Evolutionary conservation across 2,888 invertebrate genomes (phyloP).

Genomic region (Nezara viridula): DNA sequence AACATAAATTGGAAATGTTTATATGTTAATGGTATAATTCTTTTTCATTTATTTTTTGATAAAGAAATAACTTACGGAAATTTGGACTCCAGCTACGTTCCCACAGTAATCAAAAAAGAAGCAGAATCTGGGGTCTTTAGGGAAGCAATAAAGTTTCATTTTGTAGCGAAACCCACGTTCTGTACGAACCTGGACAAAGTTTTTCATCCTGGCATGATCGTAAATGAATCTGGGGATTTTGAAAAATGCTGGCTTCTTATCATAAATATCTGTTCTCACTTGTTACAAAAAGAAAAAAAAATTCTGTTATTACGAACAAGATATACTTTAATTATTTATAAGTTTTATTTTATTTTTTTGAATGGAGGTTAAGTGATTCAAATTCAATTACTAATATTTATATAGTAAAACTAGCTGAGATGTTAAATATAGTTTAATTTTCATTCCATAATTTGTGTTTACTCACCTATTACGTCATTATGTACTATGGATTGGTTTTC

Average conservation of each 20-base stretch:
- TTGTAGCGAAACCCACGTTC: not conserved
- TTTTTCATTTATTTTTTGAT: too few relatives aligned
- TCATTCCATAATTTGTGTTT: not conserved
- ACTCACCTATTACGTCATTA: not conserved
- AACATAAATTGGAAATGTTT: too few relatives aligned
- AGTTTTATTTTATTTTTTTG: too few relatives aligned
- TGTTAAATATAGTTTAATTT: not conserved
- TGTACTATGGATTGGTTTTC: not conserved
- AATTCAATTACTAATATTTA: too few relatives aligned
- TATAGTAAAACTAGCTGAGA: too few relatives aligned
- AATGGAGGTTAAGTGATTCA: too few relatives aligned
- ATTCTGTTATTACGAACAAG: not conserved
- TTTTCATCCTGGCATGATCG: not conserved
- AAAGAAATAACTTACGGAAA: not conserved
- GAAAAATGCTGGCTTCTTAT: not conserved
- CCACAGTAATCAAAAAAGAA: not conserved
- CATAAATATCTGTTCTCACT: not conserved
- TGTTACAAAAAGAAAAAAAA: constrained; percentile 36
- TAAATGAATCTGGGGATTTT: not conserved
- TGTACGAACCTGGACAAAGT: not conserved
- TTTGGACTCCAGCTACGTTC: not conserved
- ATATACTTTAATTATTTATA: too few relatives aligned
- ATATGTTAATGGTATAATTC: too few relatives aligned
- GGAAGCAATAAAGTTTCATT: not conserved
- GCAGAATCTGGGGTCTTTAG: not conserved